These are phyloP conservation scores for Chrysolina oricalcia DNA, from an alignment of 2,888 invertebrate species.

Conservation along the genomic window DNA sequence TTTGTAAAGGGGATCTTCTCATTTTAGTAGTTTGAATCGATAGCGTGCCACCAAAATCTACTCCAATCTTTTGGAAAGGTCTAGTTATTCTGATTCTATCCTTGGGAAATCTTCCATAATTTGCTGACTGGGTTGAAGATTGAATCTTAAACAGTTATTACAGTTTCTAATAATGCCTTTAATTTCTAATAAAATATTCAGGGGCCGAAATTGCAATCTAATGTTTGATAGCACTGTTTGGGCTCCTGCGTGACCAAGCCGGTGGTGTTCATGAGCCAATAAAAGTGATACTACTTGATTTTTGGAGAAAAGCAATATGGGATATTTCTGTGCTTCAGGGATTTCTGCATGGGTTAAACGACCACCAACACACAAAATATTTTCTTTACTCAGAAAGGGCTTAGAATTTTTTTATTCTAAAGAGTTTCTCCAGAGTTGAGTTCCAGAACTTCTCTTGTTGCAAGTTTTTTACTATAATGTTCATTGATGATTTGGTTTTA, in stretches of 20 bases:
- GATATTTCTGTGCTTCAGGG: slow-evolving; percentile 17
- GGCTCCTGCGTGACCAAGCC: slow-evolving; percentile 33
- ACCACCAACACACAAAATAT: too few species aligned
- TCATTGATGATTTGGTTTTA: too few species aligned
- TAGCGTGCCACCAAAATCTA: slow-evolving; percentile 59
- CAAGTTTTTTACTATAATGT: too few species aligned
- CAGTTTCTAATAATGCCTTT: too few species aligned
- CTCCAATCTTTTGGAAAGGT: slow-evolving; percentile 47
- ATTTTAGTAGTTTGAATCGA: slow-evolving; percentile 46
- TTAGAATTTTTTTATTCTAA: too few species aligned
- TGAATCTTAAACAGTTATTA: slow-evolving; percentile 42
- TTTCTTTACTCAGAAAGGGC: too few species aligned
- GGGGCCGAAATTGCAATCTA: slow-evolving; percentile 32
- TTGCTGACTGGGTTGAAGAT: slow-evolving; percentile 33
- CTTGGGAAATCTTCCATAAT: slow-evolving; percentile 50
- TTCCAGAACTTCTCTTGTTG: too few species aligned
- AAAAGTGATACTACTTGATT: slow-evolving; percentile 22
- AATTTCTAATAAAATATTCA: slow-evolving; percentile 26
- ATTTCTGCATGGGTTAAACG: too few species aligned
- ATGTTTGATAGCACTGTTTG: slow-evolving; percentile 27
- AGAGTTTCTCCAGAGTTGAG: too few species aligned
- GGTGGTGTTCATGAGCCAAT: slow-evolving; percentile 30
- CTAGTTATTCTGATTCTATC: too few species aligned
- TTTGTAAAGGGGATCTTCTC: slow-evolving; percentile 47
- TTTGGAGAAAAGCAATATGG: too few species aligned